A percentile compares a stretch with the other conserved stretches of the same genome.
These are phyloP conservation scores for Tinea pellionella DNA, from an alignment of 2,888 invertebrate genomes.

Conservation along the genomic window DNA sequence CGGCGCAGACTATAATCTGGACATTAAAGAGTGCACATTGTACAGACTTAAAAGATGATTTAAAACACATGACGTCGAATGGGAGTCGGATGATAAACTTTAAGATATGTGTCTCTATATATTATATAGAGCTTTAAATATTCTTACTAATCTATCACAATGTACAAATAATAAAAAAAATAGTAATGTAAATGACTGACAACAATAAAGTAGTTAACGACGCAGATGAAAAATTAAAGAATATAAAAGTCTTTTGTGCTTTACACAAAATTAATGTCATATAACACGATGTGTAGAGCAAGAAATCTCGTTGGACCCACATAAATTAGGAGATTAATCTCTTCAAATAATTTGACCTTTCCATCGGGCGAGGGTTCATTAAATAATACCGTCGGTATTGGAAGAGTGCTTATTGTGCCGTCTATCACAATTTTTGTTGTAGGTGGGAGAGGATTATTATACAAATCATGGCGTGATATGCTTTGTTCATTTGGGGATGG, in stretches of 20 bases:
- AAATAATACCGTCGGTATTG: conserved; percentile 64
- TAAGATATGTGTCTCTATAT: conserved; percentile 61
- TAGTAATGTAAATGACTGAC: conserved; percentile 6
- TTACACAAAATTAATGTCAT: conserved; percentile 45
- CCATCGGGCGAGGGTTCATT: conserved; percentile 68
- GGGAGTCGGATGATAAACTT: conserved; percentile 56
- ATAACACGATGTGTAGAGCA: conserved; percentile 43
- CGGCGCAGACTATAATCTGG: conserved; percentile 34
- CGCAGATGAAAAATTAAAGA: conserved; percentile 7
- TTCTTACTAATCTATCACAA: neutral
- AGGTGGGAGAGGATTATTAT: conserved; percentile 34
- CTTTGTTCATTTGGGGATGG: conserved; percentile 9
- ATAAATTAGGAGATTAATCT: conserved; percentile 68
- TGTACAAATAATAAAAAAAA: neutral
- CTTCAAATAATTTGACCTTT: conserved; percentile 70
- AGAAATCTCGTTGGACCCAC: conserved; percentile 56
- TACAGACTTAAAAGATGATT: conserved; percentile 40
- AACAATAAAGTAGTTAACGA: conserved; percentile 13
- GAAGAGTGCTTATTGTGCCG: conserved; percentile 63
- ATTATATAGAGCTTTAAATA: conserved; percentile 17
- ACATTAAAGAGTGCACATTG: conserved; percentile 26
- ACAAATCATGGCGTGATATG: conserved; percentile 14
- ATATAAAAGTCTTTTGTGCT: conserved; percentile 27
- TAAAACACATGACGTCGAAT: conserved; percentile 47
- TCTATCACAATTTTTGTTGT: conserved; percentile 59